A percentile compares a stretch with the other conserved stretches of the same genome.
Evolutionary conservation across 1,140 invertebrate genomes (phyloP).

Genomic region (Ostrea denselamellosa): DNA sequence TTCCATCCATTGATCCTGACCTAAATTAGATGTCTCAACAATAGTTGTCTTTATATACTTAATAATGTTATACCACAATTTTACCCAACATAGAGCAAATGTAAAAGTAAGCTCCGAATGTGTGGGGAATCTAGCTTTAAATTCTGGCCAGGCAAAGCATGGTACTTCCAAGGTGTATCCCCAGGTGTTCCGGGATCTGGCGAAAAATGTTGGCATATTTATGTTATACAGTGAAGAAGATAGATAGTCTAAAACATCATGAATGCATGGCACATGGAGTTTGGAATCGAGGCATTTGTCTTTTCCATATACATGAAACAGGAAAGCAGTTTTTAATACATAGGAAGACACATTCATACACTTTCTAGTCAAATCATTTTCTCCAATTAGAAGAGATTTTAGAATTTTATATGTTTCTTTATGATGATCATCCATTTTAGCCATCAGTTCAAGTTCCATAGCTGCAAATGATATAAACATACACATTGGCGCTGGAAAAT

Average conservation of each 20-base stretch:
- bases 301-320: conserved; percentile 30
- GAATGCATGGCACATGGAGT: neutral
- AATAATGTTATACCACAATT: neutral
- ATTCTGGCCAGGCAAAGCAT: neutral
- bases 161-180: neutral
- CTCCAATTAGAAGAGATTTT: conserved; percentile 10
- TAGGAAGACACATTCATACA: conserved; percentile 35
- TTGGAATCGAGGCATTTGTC: neutral
- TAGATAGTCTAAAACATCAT: neutral
- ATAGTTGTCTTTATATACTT: neutral
- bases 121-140: neutral
- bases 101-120: neutral
- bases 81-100: conserved; percentile 21
- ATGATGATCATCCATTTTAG: neutral
- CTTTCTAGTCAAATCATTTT: neutral
- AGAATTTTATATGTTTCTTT: conserved; percentile 19
- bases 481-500: neutral
- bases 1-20: neutral
- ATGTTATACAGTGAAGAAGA: neutral
- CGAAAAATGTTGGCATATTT: conserved; percentile 9
- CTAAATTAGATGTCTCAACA: neutral
- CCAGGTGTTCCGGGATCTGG: neutral
- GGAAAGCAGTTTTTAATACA: conserved; percentile 8
- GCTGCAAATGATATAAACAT: conserved; percentile 18
- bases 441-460: conserved; percentile 19